Base-by-base conservation (phyloP, 2,888 invertebrate species). In the Schrankia costaestrigalis region DNA sequence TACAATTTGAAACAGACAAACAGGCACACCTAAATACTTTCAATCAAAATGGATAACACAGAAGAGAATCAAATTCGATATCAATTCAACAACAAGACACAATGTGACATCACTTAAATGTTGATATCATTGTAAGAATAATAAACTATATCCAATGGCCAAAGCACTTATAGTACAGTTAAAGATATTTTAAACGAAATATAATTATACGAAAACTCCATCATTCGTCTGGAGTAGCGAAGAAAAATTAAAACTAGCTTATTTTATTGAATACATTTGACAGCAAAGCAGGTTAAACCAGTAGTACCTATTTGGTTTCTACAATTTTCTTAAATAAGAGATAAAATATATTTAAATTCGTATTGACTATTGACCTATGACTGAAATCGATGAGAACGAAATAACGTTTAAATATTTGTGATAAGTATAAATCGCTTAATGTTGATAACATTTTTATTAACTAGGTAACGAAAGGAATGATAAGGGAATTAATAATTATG, bases 301-400 rank as follows among this genome's bases (percentile, higher is more conserved):
- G 62, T 56, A 62, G 50, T 45, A n/a, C n/a, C n/a, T n/a, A 40
- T 52, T 41, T 36, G 43, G 37, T 35, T 40, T 54, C 38, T 32
- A 46, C 24, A 46, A 45, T 49, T 48, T 49, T 59, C 43, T 54
- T 51, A 56, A 63, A 56, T 60, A 54, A 56, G 63, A 54, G 41
- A 63, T 62, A 57, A 62, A 60, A 51, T 49, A 55, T 49, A 62
- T 58, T 60, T 51, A 60, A 63, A 63, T 56, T 59, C 39, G 44
- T 52, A 53, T 55, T 62, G 49, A 59, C 58, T 53, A 59, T 57
- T 61, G 56, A 63, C 60, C 63, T 64, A 51, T 56, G 62, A 57
- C 62, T 51, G 51, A 52, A 48, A 46, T 48, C 48, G 45, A 55
- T 42, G 25, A 38, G 41, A 37, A 37, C 44, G 35, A 43, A 41